phyloP scores from a whole-genome alignment of 2,113 vertebrate genomes.

The Solea solea region DNA sequence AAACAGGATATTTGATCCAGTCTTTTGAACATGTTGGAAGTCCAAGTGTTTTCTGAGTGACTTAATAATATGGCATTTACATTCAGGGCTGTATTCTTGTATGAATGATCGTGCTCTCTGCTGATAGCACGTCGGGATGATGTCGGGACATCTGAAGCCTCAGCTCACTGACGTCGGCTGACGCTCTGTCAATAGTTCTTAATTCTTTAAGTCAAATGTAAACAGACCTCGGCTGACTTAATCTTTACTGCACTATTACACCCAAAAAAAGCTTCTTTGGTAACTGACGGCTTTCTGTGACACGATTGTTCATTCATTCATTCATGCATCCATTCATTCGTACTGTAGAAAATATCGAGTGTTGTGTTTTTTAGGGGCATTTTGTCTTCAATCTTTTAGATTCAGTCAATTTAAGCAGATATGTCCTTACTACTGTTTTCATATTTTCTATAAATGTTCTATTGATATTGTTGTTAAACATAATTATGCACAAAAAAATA shows the following conservation, averaged over 20 bases:
- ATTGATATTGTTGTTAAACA: neutral
- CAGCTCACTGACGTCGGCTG: conserved; percentile 36
- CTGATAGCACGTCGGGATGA: conserved; percentile 36
- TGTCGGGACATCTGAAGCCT: conserved; percentile 34
- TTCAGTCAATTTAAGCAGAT: no score
- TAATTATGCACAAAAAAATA: no score
- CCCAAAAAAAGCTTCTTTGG: neutral
- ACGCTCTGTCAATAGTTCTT: conserved; percentile 24
- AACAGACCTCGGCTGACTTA: conserved; percentile 13
- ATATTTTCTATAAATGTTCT: no score
- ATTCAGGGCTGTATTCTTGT: no score
- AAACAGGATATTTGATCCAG: no score
- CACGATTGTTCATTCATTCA: neutral
- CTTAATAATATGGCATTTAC: no score
- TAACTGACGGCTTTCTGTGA: neutral
- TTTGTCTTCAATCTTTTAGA: no score
- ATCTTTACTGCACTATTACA: conserved; percentile 6
- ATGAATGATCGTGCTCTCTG: neutral
- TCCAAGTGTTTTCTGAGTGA: no score
- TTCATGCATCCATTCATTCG: neutral
- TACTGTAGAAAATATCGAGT: no score
- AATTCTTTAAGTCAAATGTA: conserved; percentile 37
- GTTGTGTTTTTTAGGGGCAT: no score
- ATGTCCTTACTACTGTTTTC: no score
- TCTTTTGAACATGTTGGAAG: no score